Percentiles rank a stretch among this genome's conserved stretches.
phyloP scores from a whole-genome alignment of 35 echinoderm and acorn worm species.

The Chiridota heheva region DNA sequence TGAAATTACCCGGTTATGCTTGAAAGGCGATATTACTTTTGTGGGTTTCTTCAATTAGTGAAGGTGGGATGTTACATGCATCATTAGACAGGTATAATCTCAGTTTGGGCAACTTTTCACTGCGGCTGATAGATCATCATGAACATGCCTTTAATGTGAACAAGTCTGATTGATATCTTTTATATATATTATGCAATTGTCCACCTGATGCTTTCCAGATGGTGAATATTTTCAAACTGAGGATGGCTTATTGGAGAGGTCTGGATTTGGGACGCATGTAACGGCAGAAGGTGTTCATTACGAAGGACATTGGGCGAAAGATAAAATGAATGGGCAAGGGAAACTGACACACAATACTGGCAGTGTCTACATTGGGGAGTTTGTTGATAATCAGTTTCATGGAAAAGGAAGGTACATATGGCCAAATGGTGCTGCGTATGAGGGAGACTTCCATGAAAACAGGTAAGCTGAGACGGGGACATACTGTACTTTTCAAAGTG shows the following conservation, averaged over 20 bases:
- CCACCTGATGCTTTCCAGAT: slow-evolving; percentile 38
- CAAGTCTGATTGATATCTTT: too few species aligned
- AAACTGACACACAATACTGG: slow-evolving; percentile 66
- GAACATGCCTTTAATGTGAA: too few species aligned
- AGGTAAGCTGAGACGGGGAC: slow-evolving; percentile 76
- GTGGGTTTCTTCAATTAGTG: too few species aligned
- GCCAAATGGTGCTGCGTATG: slow-evolving; percentile 84
- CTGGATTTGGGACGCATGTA: slow-evolving; percentile 63
- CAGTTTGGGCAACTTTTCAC: too few species aligned
- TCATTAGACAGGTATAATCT: too few species aligned
- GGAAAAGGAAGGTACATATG: slow-evolving; percentile 82
- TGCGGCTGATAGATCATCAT: too few species aligned
- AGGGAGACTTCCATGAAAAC: slow-evolving; percentile 76
- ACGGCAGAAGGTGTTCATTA: slow-evolving; percentile 77
- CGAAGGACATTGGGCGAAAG: slow-evolving; percentile 79
- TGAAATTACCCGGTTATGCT: too few species aligned
- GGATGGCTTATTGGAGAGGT: slow-evolving; percentile 75
- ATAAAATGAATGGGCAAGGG: slow-evolving; percentile 90
- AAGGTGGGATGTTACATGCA: too few species aligned
- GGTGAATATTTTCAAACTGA: slow-evolving; percentile 73
- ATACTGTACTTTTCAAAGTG: too few species aligned
- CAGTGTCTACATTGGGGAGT: slow-evolving; percentile 82
- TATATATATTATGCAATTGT: too few species aligned
- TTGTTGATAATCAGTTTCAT: slow-evolving; percentile 87
- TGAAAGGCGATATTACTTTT: too few species aligned